Percentiles rank a stretch among this genome's conserved stretches.
phyloP scores from a whole-genome alignment of 1,140 invertebrate genomes.

The Achroia grisella region DNA sequence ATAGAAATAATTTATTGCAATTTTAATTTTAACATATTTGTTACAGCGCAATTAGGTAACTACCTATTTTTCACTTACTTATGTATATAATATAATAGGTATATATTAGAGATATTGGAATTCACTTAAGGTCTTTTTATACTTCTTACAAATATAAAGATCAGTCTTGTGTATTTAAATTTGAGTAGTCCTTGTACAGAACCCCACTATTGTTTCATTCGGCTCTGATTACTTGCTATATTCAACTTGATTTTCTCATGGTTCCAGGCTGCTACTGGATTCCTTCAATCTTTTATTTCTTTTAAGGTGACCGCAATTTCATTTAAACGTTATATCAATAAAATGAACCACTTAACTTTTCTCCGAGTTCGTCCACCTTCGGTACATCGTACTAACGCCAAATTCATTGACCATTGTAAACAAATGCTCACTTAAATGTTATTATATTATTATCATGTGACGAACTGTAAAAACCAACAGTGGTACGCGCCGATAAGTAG shows the following conservation, averaged over 20 bases:
- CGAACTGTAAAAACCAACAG: constrained; percentile 47
- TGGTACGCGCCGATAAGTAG: constrained; percentile 41
- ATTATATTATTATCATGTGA: constrained; percentile 43
- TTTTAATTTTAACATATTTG: too few species aligned
- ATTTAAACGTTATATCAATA: constrained; percentile 59
- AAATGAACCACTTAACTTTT: constrained; percentile 23
- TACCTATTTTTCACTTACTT: too few species aligned
- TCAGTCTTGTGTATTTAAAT: too few species aligned
- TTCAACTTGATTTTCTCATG: constrained; percentile 50
- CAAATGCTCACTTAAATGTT: constrained; percentile 29
- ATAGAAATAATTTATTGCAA: too few species aligned
- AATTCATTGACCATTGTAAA: constrained; percentile 11
- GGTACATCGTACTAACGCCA: neutral
- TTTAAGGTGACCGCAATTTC: constrained; percentile 32
- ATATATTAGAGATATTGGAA: too few species aligned
- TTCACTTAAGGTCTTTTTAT: too few species aligned
- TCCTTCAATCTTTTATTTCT: constrained; percentile 40
- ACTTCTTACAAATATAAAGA: too few species aligned
- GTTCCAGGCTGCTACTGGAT: constrained; percentile 61
- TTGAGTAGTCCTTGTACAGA: too few species aligned
- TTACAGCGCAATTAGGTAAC: too few species aligned
- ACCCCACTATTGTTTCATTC: too few species aligned
- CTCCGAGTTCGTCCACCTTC: constrained; percentile 25
- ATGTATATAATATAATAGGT: too few species aligned
- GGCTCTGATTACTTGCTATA: neutral